Conservation (phyloP, 1,140 invertebrate genomes). For the Colletes latitarsis region DNA sequence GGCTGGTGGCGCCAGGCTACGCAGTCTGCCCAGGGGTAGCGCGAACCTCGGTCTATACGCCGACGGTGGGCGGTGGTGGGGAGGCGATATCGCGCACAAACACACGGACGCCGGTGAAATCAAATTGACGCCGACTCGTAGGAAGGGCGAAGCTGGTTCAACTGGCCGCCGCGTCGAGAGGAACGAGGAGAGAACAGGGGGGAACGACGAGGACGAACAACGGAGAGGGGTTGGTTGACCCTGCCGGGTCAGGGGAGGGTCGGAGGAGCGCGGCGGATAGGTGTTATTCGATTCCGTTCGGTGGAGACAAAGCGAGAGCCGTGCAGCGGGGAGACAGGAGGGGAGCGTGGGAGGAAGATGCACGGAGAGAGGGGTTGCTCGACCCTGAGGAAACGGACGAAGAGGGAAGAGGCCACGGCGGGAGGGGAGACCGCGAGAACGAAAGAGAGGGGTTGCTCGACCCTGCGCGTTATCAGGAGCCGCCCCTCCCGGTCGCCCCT, state of each 20-base stretch:
- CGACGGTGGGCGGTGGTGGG: background rate
- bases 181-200: background rate
- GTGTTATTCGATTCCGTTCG: constrained; percentile 45
- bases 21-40: constrained; percentile 58
- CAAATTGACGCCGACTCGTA: constrained; percentile 46
- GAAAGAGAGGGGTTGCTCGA: constrained; percentile 71
- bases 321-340: background rate
- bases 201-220: background rate
- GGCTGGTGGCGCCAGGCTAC: constrained; percentile 66
- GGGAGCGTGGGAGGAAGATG: constrained; percentile 20
- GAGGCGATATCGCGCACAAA: constrained; percentile 48
- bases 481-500: constrained; percentile 68
- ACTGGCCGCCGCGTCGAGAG: constrained; percentile 17
- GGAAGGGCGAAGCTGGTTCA: constrained; percentile 40
- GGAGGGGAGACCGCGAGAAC: constrained; percentile 1
- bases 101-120: constrained; percentile 44
- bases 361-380: constrained; percentile 50
- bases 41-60: constrained; percentile 45
- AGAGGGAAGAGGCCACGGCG: background rate
- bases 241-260: constrained; percentile 42
- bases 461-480: constrained; percentile 75
- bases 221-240: constrained; percentile 43
- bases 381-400: constrained; percentile 40
- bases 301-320: constrained; percentile 32
- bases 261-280: background rate